Base-by-base conservation (phyloP, 2,113 vertebrate species). In the Vombatus ursinus region DNA sequence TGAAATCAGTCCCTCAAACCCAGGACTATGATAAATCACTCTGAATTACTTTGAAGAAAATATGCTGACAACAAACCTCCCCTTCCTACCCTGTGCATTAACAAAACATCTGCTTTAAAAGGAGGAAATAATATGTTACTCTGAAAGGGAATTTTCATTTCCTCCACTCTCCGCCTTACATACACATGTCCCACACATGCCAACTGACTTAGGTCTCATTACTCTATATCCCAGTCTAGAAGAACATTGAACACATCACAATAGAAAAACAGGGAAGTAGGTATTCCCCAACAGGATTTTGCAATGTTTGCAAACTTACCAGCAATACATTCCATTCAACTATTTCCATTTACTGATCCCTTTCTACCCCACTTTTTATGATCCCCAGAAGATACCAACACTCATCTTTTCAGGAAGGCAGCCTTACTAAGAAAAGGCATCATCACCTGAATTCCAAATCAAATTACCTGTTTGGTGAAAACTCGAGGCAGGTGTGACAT, bases 381-480 rank as follows among this genome's bases (percentile, higher is more conserved):
- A 52, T 90, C 68, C 10, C 57, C 1, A 1, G 44, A 50, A 0
- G 2, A 22, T 0, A 48, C 50, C 51, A 54, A 92, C 19, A 8
- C 1, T 90, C 50, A 94, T 89, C 89, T 93, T 92, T 91, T 95
- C 92, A 47, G 84, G 92, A 50, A 24, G 48, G 31, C 91, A 84
- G 61, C 11, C 68, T 92, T 19, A 48, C 92, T 47, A 16, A 47
- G 92, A 50, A 77, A 93, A 52, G 89, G 90, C 25, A n/a, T 61
- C 57, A 90, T 95, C 94, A 57, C 37, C 54, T 93, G 92, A 97
- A 94, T 93, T 92, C 93, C 94, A 61, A 44, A 89, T 89, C 37
- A 61, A 47, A 49, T 94, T 94, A 94, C 94, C 97, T 96, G 54
- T 90, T 95, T 94, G 95, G 97, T 48, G 95, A 97, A 97, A 96